These are phyloP conservation scores for Lasioglossum zephyrum DNA, from an alignment of 2,888 invertebrate species.

Conservation along the genomic window DNA sequence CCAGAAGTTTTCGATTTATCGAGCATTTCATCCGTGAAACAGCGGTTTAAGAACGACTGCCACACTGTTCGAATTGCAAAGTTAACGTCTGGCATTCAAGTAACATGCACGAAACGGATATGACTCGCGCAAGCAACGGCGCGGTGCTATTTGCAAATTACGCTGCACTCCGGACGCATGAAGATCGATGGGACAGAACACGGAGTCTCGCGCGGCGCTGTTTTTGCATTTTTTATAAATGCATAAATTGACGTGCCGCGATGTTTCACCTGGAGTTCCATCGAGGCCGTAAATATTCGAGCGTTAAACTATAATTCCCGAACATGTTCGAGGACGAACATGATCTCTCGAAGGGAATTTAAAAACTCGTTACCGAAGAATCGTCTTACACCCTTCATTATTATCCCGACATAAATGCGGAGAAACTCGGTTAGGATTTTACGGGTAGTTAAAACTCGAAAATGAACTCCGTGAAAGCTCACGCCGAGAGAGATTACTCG, in stretches of 20 bases:
- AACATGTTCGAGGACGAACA: constrained; percentile 10
- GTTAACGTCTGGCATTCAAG: not conserved
- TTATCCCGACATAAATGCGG: constrained; percentile 10
- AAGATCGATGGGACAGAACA: constrained; percentile 1
- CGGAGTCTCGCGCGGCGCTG: not conserved
- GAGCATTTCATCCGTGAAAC: not conserved
- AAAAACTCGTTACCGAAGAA: constrained; percentile 30
- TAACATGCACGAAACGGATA: not conserved
- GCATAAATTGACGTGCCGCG: not conserved
- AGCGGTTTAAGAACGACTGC: not conserved
- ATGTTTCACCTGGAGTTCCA: not conserved
- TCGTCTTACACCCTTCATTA: not conserved
- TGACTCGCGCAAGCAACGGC: not conserved
- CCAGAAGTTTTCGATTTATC: not conserved
- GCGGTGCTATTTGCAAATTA: not conserved
- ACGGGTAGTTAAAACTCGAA: constrained; percentile 13
- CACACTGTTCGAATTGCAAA: not conserved
- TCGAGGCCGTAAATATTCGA: constrained; percentile 8
- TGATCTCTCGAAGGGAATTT: constrained; percentile 5
- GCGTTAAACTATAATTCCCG: constrained; percentile 47
- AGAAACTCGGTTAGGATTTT: constrained; percentile 1
- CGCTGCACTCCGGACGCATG: not conserved
- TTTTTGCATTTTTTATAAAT: not conserved
- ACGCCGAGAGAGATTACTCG: not conserved
- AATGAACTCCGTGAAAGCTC: constrained; percentile 1